phyloP scores from a whole-genome alignment of 37 sponge, comb jelly and placozoan species.

The Spongia lamella region DNA sequence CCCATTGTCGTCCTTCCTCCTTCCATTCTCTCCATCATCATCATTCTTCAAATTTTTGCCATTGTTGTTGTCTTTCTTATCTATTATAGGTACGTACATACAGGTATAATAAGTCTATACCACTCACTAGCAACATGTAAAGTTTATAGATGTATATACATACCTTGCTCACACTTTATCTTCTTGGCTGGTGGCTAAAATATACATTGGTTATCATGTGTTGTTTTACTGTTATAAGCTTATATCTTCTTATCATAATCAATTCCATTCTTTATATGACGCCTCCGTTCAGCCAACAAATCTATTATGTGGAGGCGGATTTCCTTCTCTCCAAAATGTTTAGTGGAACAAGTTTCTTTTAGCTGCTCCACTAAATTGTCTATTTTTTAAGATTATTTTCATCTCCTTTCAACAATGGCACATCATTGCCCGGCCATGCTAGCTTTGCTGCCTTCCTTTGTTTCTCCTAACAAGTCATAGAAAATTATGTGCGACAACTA shows the following conservation, averaged over 20 bases:
- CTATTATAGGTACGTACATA: no score
- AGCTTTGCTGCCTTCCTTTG: constrained; percentile 6
- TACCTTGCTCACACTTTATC: no score
- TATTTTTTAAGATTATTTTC: constrained; percentile 9
- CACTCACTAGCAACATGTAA: no score
- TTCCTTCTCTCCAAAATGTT: constrained; percentile 6
- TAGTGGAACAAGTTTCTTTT: constrained; percentile 1
- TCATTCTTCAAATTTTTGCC: no score
- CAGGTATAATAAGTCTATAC: no score
- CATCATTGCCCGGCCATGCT: constrained; percentile 2
- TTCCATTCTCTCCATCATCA: no score
- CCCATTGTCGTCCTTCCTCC: no score
- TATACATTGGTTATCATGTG: no score
- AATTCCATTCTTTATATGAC: constrained; percentile 10
- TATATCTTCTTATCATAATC: constrained; percentile 10
- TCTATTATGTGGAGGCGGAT: constrained; percentile 8
- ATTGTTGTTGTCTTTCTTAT: no score
- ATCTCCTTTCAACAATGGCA: constrained; percentile 1
- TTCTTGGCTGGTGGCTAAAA: no score
- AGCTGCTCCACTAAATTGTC: background rate
- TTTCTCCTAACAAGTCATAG: constrained; percentile 5
- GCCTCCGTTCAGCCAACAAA: constrained; percentile 2
- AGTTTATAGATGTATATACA: no score
- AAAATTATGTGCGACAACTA: background rate
- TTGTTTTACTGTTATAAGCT: background rate